Evolutionary conservation across 2,797 vertebrate genomes (phyloP).

Genomic region (Epinephelus coioides): DNA sequence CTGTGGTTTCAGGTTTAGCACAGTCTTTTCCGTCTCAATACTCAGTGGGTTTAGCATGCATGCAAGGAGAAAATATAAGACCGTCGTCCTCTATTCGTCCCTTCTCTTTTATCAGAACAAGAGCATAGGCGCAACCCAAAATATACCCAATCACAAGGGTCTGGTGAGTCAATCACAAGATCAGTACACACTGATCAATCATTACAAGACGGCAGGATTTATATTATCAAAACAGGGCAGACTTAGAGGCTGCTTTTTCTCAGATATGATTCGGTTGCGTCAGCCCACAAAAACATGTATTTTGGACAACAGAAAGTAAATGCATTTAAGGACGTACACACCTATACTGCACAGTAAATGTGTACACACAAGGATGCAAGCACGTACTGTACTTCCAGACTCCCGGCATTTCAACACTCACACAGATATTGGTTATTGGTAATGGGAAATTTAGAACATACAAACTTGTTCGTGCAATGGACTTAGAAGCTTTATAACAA

Average conservation of each 20-base stretch:
- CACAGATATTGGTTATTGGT: neutral
- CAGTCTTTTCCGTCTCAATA: neutral
- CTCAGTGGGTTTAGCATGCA: neutral
- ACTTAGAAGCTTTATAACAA: neutral
- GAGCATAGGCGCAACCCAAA: neutral
- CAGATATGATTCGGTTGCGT: neutral
- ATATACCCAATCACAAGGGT: constrained; percentile 16
- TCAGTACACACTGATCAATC: constrained; percentile 41
- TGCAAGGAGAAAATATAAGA: neutral
- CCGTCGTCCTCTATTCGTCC: neutral
- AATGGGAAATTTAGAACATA: neutral
- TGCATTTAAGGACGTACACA: neutral
- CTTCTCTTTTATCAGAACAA: constrained; percentile 19
- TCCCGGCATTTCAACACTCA: neutral
- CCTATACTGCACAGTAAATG: neutral
- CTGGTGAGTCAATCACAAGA: constrained; percentile 37
- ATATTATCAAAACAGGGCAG: constrained; percentile 16
- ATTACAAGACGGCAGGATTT: neutral
- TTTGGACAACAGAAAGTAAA: neutral
- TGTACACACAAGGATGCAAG: neutral
- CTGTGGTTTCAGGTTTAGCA: neutral
- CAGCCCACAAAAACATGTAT: neutral
- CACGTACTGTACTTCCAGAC: neutral
- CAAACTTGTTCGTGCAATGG: neutral
- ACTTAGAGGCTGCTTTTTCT: constrained; percentile 3